These are phyloP conservation scores for Pectinophora gossypiella DNA, from an alignment of 1,140 invertebrate species.

Conservation along the genomic window DNA sequence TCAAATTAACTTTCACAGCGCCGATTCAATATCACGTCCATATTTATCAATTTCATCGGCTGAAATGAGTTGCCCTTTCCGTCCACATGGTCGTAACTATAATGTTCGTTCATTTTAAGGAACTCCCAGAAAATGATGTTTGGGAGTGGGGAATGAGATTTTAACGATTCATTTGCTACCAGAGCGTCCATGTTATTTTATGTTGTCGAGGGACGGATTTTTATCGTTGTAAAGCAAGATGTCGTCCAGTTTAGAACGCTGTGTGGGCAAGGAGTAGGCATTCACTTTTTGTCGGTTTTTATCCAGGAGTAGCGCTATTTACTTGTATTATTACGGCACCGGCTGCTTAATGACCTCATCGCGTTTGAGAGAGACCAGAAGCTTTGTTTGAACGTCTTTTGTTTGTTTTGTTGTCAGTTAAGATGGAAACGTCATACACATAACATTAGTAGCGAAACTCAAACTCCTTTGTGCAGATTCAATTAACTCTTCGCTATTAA, in stretches of 20 bases:
- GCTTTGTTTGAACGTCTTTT: neutral
- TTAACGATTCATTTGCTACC: constrained; percentile 36
- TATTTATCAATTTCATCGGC: neutral
- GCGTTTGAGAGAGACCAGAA: neutral
- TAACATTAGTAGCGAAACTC: too few species aligned
- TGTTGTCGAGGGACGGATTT: constrained; percentile 15
- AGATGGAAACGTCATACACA: too few species aligned
- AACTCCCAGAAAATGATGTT: constrained; percentile 26
- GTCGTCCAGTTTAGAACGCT: neutral
- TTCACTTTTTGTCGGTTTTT: neutral
- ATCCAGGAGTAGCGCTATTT: neutral
- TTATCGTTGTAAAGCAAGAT: constrained; percentile 11
- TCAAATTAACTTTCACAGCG: neutral
- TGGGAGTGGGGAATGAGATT: constrained; percentile 30
- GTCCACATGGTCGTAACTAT: constrained; percentile 23
- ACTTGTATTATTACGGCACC: neutral
- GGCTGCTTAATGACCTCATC: neutral
- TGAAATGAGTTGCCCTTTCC: constrained; percentile 2
- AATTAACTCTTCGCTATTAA: too few species aligned
- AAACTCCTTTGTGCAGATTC: too few species aligned
- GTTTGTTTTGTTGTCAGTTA: neutral
- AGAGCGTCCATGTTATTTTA: constrained; percentile 22
- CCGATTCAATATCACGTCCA: neutral
- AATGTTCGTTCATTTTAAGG: constrained; percentile 25
- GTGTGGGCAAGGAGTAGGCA: neutral